Evolutionary conservation across 1,140 invertebrate species (phyloP), one percentile per base, ranked within the genome.

Genomic region (Potamilus streckersoni): DNA sequence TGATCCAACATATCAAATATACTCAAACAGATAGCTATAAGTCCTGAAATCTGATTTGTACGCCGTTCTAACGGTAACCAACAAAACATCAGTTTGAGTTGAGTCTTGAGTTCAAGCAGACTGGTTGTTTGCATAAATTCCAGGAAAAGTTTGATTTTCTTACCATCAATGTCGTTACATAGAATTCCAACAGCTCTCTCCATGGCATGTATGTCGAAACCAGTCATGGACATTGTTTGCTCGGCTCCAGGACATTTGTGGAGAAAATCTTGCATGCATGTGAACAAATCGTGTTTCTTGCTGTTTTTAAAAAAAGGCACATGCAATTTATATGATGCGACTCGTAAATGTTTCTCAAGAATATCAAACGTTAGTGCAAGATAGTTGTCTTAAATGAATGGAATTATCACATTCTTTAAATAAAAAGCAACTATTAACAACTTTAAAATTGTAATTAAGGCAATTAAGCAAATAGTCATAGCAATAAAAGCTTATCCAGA

Each of bases 271-370:
- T 71, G 68, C 74, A 76, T 76, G 60, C 74, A 76, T 0, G 74
- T 76, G 19, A 76, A 76, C 31, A 76, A 49, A 65, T 71, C 74
- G 17, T 76, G 62, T 27, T 76, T 71, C 69, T 76, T 76, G 31
- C 74, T 76, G 74, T 49, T 49, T 49, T 49, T 49, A 49, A 8
- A 6, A 38, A 49, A 49, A 49, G 5, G 38, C 38, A 49, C 11
- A 8, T 49, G 38, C 38, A 49, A 49, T 8, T 49, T 4, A 49
- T 49, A 49, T 6, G 6, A 1, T 49, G 38, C 1, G 0, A 49
- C 38, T 49, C 11, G 0, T 49, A 49, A 49, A 8, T 49, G 6
- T 11, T 6, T 49, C 38, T 49, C 38, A 49, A 49, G 38, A 49
- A 49, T 49, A 49, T 6, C 38, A 49, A 49, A 49, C 4, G 38